Base-by-base conservation (phyloP, 2,113 vertebrate species). In the Barbus barbus region DNA sequence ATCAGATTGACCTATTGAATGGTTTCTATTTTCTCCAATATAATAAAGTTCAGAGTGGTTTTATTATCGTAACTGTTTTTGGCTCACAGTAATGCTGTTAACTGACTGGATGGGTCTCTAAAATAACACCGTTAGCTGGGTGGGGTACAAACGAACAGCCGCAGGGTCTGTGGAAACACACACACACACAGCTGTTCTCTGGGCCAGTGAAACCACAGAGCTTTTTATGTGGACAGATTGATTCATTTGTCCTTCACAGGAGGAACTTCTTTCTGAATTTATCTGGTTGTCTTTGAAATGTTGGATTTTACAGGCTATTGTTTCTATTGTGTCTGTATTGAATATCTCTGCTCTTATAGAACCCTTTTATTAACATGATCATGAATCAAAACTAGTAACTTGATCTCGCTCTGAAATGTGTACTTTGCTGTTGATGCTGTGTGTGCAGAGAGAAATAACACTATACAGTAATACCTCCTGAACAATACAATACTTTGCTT, bases 111-210 rank as follows among this genome's bases (percentile, higher is more conserved):
- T 72, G 11, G 16, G 65, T 5, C 53, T 22, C 9, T 33, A 12
- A 76, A 76, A 76, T 53, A 76, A 76, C 73, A 53, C 26, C 0
- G 28, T 67, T 67, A 9, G 14, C 16, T 76, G 73, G 73, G 73
- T 76, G 73, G 46, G 73, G 73, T 53, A 20, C 14, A 46, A 76
- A 53, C 9, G 11, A 76, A 76, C 73, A 76, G 74, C 48, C 48
- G 48, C 63, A 20, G 16, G 16, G 28, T 60, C 56, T 2, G n/a
- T 60, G 56, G 22, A 60, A 8, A 2, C 1, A 9, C 38, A 9
- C 38, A 41, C 38, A 41, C 63, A 1, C 74, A n/a, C 53, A 38
- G 75, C 75, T 78, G 75, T 58, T 78, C 22, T 78, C 26, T 67
- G 48, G 28, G 28, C 56, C 74, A 76, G 48, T 33, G 0, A 28